A percentile compares a stretch with the other conserved stretches of the same genome.
Evolutionary conservation across 92 coral and sea anemone species (phyloP).

Genomic region (Epizoanthus illoricatus): DNA sequence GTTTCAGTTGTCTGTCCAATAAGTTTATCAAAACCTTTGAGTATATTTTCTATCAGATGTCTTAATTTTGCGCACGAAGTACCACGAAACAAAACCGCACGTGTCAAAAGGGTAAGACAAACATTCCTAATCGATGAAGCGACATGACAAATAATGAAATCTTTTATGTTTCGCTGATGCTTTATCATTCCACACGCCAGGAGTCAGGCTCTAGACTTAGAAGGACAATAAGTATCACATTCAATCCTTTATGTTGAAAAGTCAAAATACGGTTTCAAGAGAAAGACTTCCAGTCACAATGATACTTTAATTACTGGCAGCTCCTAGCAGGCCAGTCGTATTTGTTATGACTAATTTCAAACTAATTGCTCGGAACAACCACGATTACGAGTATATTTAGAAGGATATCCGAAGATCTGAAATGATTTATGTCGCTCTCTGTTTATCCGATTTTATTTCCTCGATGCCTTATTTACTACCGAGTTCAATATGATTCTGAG

Average conservation of each 20-base stretch:
- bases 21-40: constrained; percentile 7
- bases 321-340: constrained; percentile 8
- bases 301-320: constrained; percentile 37
- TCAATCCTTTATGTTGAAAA: constrained; percentile 34
- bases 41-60: constrained; percentile 6
- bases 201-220: constrained; percentile 23
- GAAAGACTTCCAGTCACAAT: constrained; percentile 8
- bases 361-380: constrained; percentile 42
- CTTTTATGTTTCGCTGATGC: constrained; percentile 13
- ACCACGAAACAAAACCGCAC: constrained; percentile 41
- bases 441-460: background rate
- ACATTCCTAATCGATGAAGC: constrained; percentile 36
- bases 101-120: constrained; percentile 38
- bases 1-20: constrained; percentile 6
- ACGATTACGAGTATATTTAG: constrained; percentile 6
- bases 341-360: constrained; percentile 39
- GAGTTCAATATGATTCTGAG: background rate
- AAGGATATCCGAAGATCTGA: background rate
- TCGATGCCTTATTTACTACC: constrained; percentile 15
- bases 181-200: constrained; percentile 37
- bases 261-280: constrained; percentile 29
- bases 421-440: constrained; percentile 24
- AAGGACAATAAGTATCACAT: constrained; percentile 40
- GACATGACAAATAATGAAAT: constrained; percentile 29
- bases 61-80: constrained; percentile 23